phyloP scores from a whole-genome alignment of 2,888 invertebrate genomes.

The Nematopogon swammerdamellus region DNA sequence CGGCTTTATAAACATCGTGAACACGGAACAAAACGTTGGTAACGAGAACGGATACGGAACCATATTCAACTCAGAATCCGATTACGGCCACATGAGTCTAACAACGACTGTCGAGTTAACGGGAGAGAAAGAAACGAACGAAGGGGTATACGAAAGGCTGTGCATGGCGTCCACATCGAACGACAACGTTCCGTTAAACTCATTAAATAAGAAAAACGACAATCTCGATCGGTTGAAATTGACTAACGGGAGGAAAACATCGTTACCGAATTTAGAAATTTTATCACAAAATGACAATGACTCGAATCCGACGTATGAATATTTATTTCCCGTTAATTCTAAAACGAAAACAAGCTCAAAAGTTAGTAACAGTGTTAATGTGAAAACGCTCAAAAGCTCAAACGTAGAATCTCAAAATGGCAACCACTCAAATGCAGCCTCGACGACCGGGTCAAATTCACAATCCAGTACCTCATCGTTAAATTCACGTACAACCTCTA shows the following conservation, averaged over 20 bases:
- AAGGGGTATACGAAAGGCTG: conserved; percentile 32
- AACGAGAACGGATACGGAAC: conserved; percentile 31
- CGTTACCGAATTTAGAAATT: conserved; percentile 35
- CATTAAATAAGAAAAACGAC: conserved; percentile 22
- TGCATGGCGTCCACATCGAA: conserved; percentile 40
- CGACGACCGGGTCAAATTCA: background rate
- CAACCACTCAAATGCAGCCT: background rate
- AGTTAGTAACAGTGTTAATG: conserved; percentile 9
- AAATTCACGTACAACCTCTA: background rate
- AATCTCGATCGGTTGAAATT: conserved; percentile 20
- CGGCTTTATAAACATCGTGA: conserved; percentile 36
- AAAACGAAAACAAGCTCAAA: conserved; percentile 3
- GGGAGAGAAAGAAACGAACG: conserved; percentile 15
- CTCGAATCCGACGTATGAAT: conserved; percentile 34
- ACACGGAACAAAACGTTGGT: conserved; percentile 26
- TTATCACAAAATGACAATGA: background rate
- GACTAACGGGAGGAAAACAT: conserved; percentile 24
- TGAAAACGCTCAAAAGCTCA: conserved; percentile 4
- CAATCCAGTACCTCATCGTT: too few relatives aligned
- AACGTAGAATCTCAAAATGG: too few relatives aligned
- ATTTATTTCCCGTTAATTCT: conserved; percentile 21
- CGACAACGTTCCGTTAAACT: conserved; percentile 20
- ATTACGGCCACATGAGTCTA: conserved; percentile 41
- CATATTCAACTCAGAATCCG: conserved; percentile 23
- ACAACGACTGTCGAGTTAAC: conserved; percentile 37